These are phyloP conservation scores for Ametastegia equiseti DNA, from an alignment of 2,888 invertebrate genomes.

Conservation along the genomic window DNA sequence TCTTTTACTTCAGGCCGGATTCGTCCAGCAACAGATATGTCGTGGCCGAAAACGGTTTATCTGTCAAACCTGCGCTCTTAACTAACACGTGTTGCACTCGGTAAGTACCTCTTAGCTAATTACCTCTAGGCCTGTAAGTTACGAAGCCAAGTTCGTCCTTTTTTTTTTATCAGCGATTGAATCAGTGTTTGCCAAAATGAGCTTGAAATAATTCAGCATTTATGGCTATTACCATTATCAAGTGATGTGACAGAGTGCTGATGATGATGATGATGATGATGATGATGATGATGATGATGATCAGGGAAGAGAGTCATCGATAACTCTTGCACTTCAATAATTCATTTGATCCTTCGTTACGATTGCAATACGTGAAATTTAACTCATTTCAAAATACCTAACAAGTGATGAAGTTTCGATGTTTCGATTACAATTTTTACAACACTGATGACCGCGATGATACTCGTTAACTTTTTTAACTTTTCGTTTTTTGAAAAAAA, in stretches of 20 bases:
- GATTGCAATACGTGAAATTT: too few species aligned
- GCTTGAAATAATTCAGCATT: background rate
- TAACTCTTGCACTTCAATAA: too few species aligned
- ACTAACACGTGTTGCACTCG: constrained; percentile 42
- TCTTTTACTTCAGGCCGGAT: background rate
- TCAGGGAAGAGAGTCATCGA: too few species aligned
- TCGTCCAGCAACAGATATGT: constrained; percentile 39
- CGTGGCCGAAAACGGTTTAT: constrained; percentile 32
- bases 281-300: too few species aligned
- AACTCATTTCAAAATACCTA: too few species aligned
- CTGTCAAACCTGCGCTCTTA: constrained; percentile 12
- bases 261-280: too few species aligned
- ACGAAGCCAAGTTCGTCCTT: background rate
- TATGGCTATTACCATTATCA: background rate
- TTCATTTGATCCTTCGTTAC: too few species aligned
- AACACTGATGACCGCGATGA: too few species aligned
- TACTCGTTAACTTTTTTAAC: background rate
- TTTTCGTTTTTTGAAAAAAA: too few species aligned
- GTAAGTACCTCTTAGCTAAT: constrained; percentile 21
- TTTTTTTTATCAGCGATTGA: background rate
- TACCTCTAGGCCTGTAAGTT: background rate
- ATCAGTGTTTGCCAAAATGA: background rate
- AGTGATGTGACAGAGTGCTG: background rate
- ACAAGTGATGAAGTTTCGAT: too few species aligned
- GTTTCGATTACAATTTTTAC: too few species aligned